Percentiles rank a stretch among this genome's conserved stretches.
Conservation (phyloP, 2,888 invertebrate species). For the Taphrorychus bicolor region DNA sequence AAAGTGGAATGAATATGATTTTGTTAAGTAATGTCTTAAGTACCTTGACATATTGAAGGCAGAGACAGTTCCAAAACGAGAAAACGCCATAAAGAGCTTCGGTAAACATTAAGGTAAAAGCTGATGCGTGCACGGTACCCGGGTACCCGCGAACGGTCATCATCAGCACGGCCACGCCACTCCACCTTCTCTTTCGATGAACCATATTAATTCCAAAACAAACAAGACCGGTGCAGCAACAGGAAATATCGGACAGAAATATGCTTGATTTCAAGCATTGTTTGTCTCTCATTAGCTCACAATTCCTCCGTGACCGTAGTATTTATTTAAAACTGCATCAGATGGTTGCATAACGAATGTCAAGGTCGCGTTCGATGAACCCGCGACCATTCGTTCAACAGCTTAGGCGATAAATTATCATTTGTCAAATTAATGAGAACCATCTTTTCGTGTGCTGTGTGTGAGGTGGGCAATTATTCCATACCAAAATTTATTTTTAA, state of each 20-base stretch:
- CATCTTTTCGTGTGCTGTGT: slow-evolving; percentile 4
- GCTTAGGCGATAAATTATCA: slow-evolving; percentile 26
- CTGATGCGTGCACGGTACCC: not conserved
- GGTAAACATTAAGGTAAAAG: not conserved
- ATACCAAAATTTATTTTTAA: slow-evolving; percentile 15
- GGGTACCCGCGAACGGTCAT: too few relatives aligned
- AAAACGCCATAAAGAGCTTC: not conserved
- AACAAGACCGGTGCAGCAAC: not conserved
- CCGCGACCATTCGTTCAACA: slow-evolving; percentile 13
- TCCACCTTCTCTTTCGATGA: not conserved
- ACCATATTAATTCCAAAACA: not conserved
- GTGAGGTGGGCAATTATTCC: slow-evolving; percentile 4
- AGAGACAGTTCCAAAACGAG: not conserved
- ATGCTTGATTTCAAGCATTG: not conserved
- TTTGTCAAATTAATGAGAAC: slow-evolving; percentile 29
- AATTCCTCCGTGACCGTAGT: slow-evolving; percentile 11
- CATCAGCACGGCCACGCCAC: not conserved
- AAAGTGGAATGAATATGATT: not conserved
- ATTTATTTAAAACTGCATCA: slow-evolving; percentile 30
- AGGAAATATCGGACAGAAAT: slow-evolving; percentile 10
- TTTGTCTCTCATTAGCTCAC: slow-evolving; percentile 18
- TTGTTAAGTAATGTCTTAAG: not conserved
- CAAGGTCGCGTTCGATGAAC: slow-evolving; percentile 42
- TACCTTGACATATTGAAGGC: not conserved
- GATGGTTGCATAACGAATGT: slow-evolving; percentile 39